Conservation (phyloP, 2,888 invertebrate species). For the Vesta saturnalis region DNA sequence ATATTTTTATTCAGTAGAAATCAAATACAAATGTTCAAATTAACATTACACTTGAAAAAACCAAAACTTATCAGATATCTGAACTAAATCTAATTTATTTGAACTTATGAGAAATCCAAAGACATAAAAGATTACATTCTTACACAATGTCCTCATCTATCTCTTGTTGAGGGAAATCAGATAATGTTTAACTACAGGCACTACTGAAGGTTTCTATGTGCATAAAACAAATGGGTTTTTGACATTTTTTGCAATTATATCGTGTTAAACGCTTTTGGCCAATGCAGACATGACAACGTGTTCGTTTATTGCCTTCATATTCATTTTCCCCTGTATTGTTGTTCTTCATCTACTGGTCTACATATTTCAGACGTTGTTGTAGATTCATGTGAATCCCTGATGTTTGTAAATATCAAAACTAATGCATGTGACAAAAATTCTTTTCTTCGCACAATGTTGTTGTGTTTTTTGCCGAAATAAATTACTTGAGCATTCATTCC, state of each 20-base stretch:
- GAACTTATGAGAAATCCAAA: no score
- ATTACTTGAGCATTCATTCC: conserved; percentile 42
- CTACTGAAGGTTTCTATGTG: no score
- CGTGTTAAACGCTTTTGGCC: neutral
- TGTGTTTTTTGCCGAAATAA: conserved; percentile 35
- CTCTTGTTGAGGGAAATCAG: neutral
- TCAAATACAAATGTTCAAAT: no score
- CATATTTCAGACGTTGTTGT: conserved; percentile 10
- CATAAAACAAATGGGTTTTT: conserved; percentile 7
- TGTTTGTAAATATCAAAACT: neutral
- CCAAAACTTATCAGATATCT: no score
- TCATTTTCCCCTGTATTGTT: conserved; percentile 5
- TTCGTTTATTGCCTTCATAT: neutral
- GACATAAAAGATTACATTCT: neutral
- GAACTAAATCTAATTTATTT: no score
- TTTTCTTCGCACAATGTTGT: conserved; percentile 15
- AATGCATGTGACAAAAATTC: conserved; percentile 17
- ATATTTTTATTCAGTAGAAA: no score
- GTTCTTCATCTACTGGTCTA: neutral
- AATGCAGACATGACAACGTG: neutral
- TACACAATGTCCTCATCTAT: neutral
- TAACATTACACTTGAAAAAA: no score
- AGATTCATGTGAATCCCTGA: conserved; percentile 4
- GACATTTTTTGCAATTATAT: conserved; percentile 4
- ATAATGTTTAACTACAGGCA: neutral